A percentile compares a stretch with the other conserved stretches of the same genome.
Evolutionary conservation across 1,140 invertebrate genomes (phyloP).

Genomic region (Ectropis grisescens): DNA sequence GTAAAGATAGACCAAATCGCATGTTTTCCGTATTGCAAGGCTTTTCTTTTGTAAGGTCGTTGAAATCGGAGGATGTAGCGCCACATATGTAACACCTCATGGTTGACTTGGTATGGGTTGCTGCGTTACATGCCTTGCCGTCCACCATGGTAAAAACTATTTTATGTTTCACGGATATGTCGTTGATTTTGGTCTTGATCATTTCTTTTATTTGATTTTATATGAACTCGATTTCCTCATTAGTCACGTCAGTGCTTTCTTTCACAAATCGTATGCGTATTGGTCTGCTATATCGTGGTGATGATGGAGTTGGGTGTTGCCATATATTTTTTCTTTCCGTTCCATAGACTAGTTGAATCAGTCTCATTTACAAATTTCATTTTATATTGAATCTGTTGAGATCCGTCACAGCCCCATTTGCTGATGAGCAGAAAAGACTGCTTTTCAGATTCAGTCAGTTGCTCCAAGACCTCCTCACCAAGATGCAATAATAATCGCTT

Average conservation of each 20-base stretch:
- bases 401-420: conserved; percentile 34
- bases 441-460: conserved; percentile 15
- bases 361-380: conserved; percentile 26
- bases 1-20: conserved; percentile 30
- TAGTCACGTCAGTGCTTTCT: conserved; percentile 22
- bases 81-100: conserved; percentile 44
- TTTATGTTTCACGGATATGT: conserved; percentile 15
- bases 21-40: conserved; percentile 14
- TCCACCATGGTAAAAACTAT: conserved; percentile 45
- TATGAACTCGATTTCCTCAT: conserved; percentile 22
- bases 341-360: conserved; percentile 22
- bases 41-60: conserved; percentile 20
- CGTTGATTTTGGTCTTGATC: conserved; percentile 5
- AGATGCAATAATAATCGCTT: conserved; percentile 22
- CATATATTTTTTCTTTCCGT: conserved; percentile 22
- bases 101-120: conserved; percentile 34
- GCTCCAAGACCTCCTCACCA: conserved; percentile 18
- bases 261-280: conserved; percentile 29
- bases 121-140: conserved; percentile 46
- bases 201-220: conserved; percentile 9
- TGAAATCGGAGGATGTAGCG: conserved; percentile 31
- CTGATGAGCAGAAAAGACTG: conserved; percentile 18
- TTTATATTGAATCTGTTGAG: conserved; percentile 28
- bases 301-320: conserved; percentile 32
- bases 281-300: conserved; percentile 27